These are phyloP conservation scores for Chesias legatella DNA, from an alignment of 2,888 invertebrate genomes.

Conservation along the genomic window DNA sequence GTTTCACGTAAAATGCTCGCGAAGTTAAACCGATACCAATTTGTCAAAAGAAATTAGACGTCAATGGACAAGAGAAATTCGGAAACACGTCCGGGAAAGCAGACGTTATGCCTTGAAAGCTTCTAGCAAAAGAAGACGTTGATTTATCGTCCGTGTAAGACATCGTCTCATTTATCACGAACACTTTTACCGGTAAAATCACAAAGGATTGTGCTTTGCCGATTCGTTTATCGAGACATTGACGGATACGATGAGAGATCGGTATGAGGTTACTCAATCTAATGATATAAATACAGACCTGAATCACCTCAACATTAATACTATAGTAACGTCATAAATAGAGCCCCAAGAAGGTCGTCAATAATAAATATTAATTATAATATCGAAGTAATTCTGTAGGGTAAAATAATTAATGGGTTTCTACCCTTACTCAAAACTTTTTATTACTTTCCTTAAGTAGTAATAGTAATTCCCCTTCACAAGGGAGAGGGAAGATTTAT, in stretches of 20 bases:
- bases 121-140: constrained; percentile 48
- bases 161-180: constrained; percentile 62
- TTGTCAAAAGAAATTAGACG: constrained; percentile 32
- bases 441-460: constrained; percentile 39
- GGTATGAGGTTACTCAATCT: constrained; percentile 30
- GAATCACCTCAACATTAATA: constrained; percentile 9
- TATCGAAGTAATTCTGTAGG: constrained; percentile 29
- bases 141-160: constrained; percentile 61
- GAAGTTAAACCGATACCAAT: constrained; percentile 21
- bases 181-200: constrained; percentile 56
- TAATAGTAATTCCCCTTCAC: constrained; percentile 29
- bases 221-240: constrained; percentile 58
- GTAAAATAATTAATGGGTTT: constrained; percentile 37
- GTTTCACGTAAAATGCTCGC: constrained; percentile 32
- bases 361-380: constrained; percentile 27
- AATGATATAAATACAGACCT: constrained; percentile 4
- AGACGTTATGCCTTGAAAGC: constrained; percentile 39
- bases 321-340: constrained; percentile 7
- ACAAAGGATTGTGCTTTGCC: constrained; percentile 57
- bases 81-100: constrained; percentile 32
- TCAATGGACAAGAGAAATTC: constrained; percentile 38
- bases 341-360: constrained; percentile 20
- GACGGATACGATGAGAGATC: constrained; percentile 51
- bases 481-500: constrained; percentile 28
- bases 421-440: constrained; percentile 38